Conservation (phyloP, 2,888 invertebrate species). For the Hipparchia semele region DNA sequence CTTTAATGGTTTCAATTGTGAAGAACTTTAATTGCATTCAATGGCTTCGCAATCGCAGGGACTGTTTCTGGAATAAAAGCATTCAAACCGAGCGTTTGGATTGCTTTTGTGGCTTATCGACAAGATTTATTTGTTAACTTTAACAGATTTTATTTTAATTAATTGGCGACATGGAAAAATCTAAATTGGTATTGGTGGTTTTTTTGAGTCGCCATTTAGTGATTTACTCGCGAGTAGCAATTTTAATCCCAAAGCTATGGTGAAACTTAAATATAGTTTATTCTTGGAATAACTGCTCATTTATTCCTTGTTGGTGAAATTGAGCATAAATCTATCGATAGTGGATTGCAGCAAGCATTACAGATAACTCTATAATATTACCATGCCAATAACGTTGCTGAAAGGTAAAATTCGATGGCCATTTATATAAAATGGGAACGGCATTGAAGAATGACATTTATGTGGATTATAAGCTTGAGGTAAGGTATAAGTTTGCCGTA, state of each 20-base stretch:
- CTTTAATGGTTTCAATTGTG: constrained; percentile 13
- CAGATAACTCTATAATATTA: constrained; percentile 4
- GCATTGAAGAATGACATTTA: constrained; percentile 37
- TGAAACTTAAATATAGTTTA: too few relatives aligned
- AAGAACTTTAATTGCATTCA: constrained; percentile 15
- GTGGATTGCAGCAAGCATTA: neutral
- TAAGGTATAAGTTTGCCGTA: constrained; percentile 41
- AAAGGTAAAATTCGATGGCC: constrained; percentile 19
- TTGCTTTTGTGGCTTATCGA: constrained; percentile 10
- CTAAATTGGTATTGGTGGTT: neutral
- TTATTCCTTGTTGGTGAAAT: too few relatives aligned
- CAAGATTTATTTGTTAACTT: neutral
- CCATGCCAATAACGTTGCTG: constrained; percentile 13
- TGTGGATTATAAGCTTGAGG: constrained; percentile 39
- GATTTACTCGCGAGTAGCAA: too few relatives aligned
- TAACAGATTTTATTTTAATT: too few relatives aligned
- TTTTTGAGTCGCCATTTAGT: neutral
- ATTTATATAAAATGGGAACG: constrained; percentile 35
- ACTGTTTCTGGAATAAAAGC: constrained; percentile 12
- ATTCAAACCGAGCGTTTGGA: constrained; percentile 11
- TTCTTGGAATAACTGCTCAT: too few relatives aligned
- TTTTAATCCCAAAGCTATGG: too few relatives aligned
- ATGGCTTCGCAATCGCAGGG: neutral
- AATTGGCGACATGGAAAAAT: neutral
- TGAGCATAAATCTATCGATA: neutral